Evolutionary conservation across 2,888 invertebrate species (phyloP).

Genomic region (Gibbula magus): DNA sequence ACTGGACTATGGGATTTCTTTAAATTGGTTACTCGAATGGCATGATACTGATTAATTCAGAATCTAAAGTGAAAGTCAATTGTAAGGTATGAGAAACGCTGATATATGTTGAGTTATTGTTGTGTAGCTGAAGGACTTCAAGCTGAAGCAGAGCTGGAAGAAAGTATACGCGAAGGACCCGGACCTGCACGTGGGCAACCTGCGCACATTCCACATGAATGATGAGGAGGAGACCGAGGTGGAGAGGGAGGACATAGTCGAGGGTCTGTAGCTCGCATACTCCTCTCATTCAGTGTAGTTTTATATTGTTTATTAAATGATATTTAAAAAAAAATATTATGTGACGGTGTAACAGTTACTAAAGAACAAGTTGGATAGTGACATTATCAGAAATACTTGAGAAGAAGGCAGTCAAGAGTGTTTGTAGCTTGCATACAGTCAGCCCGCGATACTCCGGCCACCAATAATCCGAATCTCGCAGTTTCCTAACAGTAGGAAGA

Average conservation of each 20-base stretch:
- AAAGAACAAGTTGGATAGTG: too few species aligned
- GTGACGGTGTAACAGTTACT: too few species aligned
- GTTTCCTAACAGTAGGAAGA: too few species aligned
- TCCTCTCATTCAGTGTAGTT: too few species aligned
- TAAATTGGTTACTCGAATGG: not conserved
- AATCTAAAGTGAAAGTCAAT: not conserved
- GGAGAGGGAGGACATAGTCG: slow-evolving; percentile 77
- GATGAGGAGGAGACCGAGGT: slow-evolving; percentile 78
- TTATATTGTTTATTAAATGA: too few species aligned
- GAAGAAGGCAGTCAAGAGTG: too few species aligned
- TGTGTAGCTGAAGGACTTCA: slow-evolving; percentile 72
- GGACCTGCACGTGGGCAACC: slow-evolving; percentile 65
- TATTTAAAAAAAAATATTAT: too few species aligned
- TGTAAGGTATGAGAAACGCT: not conserved
- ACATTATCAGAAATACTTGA: too few species aligned
- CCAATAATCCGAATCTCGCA: too few species aligned
- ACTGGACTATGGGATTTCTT: not conserved
- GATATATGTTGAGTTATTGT: not conserved
- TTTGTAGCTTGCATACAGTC: too few species aligned
- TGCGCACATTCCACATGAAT: slow-evolving; percentile 71
- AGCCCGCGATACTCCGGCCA: too few species aligned
- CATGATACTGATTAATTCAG: not conserved
- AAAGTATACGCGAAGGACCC: slow-evolving; percentile 74
- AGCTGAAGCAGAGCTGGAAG: slow-evolving; percentile 74
- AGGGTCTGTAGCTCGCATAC: slow-evolving; percentile 75